A percentile compares a stretch with the other conserved stretches of the same genome.
These are phyloP conservation scores for Luperina nickerlii DNA, from an alignment of 2,888 invertebrate genomes.

Conservation along the genomic window DNA sequence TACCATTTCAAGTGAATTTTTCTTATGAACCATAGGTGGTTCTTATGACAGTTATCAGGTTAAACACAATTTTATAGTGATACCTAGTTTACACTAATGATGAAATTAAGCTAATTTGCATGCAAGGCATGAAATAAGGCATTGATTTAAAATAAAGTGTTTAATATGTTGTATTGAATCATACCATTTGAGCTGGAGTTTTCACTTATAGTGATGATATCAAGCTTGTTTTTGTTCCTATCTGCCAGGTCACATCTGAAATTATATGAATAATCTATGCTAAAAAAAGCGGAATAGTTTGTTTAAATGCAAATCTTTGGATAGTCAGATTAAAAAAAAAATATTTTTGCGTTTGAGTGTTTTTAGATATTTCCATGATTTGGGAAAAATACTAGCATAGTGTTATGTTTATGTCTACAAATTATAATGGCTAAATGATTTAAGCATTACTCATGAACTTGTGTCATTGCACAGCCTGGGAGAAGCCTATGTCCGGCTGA, in stretches of 20 bases:
- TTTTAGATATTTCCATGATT: neutral
- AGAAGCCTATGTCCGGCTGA: neutral
- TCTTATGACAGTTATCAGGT: neutral
- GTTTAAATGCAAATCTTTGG: neutral
- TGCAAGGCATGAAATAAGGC: neutral
- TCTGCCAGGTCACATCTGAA: constrained; percentile 78
- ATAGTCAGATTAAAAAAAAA: neutral
- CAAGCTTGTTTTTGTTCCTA: constrained; percentile 77
- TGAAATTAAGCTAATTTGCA: neutral
- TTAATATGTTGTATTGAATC: constrained; percentile 1
- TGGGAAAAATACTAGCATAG: neutral
- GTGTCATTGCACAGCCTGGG: too few species aligned
- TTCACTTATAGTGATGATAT: constrained; percentile 72
- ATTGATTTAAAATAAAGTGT: constrained; percentile 4
- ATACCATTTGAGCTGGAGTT: constrained; percentile 76
- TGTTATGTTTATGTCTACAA: neutral
- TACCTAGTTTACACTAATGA: neutral
- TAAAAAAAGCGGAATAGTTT: neutral
- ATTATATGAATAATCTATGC: constrained; percentile 28
- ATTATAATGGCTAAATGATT: neutral
- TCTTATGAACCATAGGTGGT: neutral
- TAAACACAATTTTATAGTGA: neutral
- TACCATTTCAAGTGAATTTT: neutral
- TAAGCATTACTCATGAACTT: neutral
- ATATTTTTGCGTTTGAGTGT: too few species aligned